Evolutionary conservation across 2,113 vertebrate species (phyloP).

Genomic region (Merops nubicus): DNA sequence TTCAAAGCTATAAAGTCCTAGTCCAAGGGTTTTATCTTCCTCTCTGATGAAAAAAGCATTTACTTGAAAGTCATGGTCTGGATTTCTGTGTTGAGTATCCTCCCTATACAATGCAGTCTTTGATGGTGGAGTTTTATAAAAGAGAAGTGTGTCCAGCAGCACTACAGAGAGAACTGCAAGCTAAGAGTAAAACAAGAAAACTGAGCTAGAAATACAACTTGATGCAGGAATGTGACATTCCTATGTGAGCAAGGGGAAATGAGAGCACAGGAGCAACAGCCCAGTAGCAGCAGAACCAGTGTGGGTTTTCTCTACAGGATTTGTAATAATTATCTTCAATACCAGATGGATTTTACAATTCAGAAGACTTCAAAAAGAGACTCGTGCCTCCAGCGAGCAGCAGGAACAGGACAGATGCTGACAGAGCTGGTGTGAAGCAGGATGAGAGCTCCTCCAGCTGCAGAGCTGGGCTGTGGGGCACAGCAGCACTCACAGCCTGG

Average conservation of each 20-base stretch:
- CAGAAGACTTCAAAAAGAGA: not conserved
- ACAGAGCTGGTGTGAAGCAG: fast-evolving
- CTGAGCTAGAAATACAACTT: not conserved
- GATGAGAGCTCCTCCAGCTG: fast-evolving
- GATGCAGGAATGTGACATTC: not conserved
- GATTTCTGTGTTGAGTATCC: not conserved
- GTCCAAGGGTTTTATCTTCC: not conserved
- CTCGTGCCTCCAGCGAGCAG: fast-evolving
- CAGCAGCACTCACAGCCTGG: fast-evolving
- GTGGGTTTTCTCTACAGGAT: fast-evolving
- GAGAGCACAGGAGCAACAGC: not conserved
- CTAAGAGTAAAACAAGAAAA: not conserved
- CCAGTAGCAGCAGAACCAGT: not conserved
- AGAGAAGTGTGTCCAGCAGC: not conserved
- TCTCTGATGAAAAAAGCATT: not conserved
- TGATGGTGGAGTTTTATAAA: not conserved
- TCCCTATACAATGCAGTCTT: not conserved
- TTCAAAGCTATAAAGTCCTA: not conserved
- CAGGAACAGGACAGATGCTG: fast-evolving
- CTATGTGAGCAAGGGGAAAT: not conserved
- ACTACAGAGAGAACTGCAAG: not conserved
- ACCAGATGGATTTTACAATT: not conserved
- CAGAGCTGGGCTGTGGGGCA: fast-evolving
- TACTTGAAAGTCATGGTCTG: not conserved
- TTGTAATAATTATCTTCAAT: not conserved